phyloP scores from a whole-genome alignment of 2,113 vertebrate genomes.

The Bubo scandiacus region DNA sequence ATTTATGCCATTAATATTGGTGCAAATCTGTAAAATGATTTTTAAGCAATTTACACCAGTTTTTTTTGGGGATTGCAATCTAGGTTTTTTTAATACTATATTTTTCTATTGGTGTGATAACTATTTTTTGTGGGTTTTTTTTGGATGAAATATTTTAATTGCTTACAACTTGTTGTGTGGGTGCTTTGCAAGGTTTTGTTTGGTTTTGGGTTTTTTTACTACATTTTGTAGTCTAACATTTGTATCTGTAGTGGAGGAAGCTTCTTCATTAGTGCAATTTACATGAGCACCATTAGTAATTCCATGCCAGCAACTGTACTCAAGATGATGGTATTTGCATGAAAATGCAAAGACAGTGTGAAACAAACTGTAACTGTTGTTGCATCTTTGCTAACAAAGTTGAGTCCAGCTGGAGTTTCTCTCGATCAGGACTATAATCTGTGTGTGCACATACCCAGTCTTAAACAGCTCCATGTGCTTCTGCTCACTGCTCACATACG shows the following conservation, averaged over 20 bases:
- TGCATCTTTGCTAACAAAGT: not conserved
- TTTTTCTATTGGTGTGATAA: not conserved
- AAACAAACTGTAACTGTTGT: not conserved
- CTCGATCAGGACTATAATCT: not conserved
- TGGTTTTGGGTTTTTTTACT: not conserved
- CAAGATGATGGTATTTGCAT: fast-evolving
- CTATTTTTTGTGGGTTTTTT: not conserved
- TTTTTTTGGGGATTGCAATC: not conserved
- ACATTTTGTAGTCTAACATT: not conserved
- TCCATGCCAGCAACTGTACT: not conserved
- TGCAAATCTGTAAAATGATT: not conserved
- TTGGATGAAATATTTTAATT: not conserved
- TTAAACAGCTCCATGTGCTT: not conserved
- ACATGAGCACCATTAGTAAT: not conserved
- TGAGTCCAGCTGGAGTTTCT: not conserved
- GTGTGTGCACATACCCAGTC: fast-evolving
- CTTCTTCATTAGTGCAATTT: not conserved
- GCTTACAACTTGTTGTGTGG: not conserved
- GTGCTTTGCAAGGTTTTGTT: not conserved
- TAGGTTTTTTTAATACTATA: not conserved
- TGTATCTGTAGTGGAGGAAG: not conserved
- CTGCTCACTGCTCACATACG: not conserved
- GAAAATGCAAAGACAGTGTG: not conserved
- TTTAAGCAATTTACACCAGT: not conserved
- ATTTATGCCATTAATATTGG: not conserved